phyloP scores from a whole-genome alignment of 2,113 vertebrate genomes.

The Octodon degus region DNA sequence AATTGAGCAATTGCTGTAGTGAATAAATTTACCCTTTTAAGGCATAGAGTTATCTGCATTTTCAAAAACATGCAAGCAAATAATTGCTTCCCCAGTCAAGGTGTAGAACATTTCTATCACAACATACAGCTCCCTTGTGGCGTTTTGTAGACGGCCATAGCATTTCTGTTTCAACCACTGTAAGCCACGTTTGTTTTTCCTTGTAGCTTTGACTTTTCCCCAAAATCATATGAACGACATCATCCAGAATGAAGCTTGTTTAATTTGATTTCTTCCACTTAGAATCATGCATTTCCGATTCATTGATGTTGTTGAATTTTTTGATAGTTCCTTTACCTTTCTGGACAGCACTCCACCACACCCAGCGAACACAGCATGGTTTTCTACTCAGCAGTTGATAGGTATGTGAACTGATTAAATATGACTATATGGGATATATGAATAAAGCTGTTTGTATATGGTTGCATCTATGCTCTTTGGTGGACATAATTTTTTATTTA shows the following conservation, averaged over 20 bases:
- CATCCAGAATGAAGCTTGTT: neutral
- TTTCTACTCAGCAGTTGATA: neutral
- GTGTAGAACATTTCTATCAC: neutral
- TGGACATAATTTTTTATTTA: neutral
- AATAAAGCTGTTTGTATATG: conserved; percentile 6
- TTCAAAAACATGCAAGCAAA: neutral
- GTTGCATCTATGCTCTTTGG: neutral
- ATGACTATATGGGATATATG: neutral
- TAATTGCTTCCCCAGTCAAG: neutral
- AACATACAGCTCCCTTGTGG: neutral
- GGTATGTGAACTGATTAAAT: neutral
- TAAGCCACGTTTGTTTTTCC: neutral
- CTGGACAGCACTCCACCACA: neutral
- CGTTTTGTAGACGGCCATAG: neutral
- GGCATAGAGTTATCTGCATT: neutral
- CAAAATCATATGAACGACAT: neutral
- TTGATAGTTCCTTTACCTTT: neutral
- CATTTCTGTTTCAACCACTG: neutral
- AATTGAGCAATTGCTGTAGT: neutral
- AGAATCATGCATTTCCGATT: neutral
- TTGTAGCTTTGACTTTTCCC: conserved; percentile 3
- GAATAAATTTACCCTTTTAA: neutral
- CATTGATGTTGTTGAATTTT: neutral
- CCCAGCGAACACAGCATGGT: neutral
- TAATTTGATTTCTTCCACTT: neutral